Conservation (phyloP, 2,888 invertebrate species). For the Nymphalis c-album region DNA sequence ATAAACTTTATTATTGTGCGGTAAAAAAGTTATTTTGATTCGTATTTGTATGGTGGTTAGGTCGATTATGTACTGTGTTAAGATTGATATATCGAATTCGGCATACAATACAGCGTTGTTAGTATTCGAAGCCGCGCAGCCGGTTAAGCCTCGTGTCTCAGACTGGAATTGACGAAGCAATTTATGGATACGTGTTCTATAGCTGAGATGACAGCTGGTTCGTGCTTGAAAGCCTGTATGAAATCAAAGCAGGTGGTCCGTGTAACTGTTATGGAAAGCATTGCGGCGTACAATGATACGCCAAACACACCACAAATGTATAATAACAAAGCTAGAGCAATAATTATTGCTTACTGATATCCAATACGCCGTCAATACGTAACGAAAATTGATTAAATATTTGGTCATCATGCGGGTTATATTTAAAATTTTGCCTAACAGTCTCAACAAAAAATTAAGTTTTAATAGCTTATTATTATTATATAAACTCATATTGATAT, state of each 20-base stretch:
- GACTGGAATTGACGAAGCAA: constrained; percentile 39
- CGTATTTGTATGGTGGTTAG: constrained; percentile 1
- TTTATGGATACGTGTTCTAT: constrained; percentile 33
- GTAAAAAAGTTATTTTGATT: constrained; percentile 13
- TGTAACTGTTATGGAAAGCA: neutral
- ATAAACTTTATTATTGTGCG: constrained; percentile 16
- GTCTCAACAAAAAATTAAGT: too few species aligned
- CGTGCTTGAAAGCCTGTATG: constrained; percentile 32
- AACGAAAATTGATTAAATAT: neutral
- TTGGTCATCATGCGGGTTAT: too few species aligned
- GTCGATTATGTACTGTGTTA: constrained; percentile 14
- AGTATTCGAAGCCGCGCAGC: constrained; percentile 36
- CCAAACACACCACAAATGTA: neutral
- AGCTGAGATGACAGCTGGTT: constrained; percentile 28
- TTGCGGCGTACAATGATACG: neutral
- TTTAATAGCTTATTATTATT: too few species aligned
- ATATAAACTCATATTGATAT: too few species aligned
- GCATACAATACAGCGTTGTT: constrained; percentile 34
- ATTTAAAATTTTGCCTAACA: too few species aligned
- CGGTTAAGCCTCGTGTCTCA: constrained; percentile 34
- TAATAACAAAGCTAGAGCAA: neutral
- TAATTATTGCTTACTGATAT: constrained; percentile 3
- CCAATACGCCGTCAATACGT: neutral
- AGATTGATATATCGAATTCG: constrained; percentile 21
- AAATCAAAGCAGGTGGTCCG: constrained; percentile 25